Base-by-base conservation (phyloP, 2,888 invertebrate species). In the Aphodius granarius region DNA sequence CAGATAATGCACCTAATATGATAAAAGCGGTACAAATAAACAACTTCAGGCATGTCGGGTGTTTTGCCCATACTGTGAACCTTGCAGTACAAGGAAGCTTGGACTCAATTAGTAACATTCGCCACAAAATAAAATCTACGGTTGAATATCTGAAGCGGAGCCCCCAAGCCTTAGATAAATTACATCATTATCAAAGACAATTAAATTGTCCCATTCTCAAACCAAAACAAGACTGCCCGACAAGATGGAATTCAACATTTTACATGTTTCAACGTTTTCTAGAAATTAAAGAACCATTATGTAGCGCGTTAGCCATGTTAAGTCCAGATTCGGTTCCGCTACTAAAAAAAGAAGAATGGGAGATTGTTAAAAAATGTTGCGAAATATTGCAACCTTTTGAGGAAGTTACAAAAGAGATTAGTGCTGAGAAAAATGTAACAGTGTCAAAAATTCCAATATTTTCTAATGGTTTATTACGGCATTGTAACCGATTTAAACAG, bases 21-120 rank as follows among this genome's bases (percentile, higher is more conserved):
- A 76, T 75, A 20, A 77, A 77, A 73, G 80, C 80, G 71, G 75
- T 79, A 71, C 79, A 79, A 78, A 77, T 80, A 62, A 74, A 75
- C n/a, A 71, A 63, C 6, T 80, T 79, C 79, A 72, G 75, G 6
- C 78, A 78, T 71, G 74, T 80, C 62, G 78, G 77, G 63, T 81
- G 81, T 78, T 81, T 81, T 70, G 79, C 81, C 63, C 80, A 82
- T 75, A 78, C 74, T 70, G 68, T 81, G 65, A 81, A 81, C 78
- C 66, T 75, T 43, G 4, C 3, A 0, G 43, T 43, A 3, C 43
- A 43, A 43, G 3, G 43, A 1, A 43, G 43, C 43, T 43, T 43
- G 43, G 0, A 2, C 43, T 3, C 43, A 43, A 3, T 43, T 43
- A 43, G 4, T 43, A 43, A 1, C 1, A 43, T 43, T 2, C 43